Evolutionary conservation across 30 jellyfish, hydroid and myxozoan genomes (phyloP), one percentile per base, ranked within the genome.

Genomic region (Cassiopea andromeda): DNA sequence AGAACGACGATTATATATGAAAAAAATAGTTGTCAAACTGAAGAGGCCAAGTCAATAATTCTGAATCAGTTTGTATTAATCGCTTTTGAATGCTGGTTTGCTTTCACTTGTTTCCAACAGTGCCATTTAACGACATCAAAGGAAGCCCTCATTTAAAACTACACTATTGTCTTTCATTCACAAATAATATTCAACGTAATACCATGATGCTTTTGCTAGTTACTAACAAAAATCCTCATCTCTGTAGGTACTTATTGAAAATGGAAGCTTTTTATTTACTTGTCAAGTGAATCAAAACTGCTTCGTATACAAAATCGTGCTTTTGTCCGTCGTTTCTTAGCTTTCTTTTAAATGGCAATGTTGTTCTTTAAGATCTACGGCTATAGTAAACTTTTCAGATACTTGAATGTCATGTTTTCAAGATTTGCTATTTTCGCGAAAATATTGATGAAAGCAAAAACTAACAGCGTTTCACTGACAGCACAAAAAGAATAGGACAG

Each of bases 241-340:
- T 70, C 10, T 64, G 54, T 18, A 54, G 79, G 79, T 8, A 12
- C 38, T 16, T 43, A 43, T 70, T 70, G 79, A 1, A 19, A 70
- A 70, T 2, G 15, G 1, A 19, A 70, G 79, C 79, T 8, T 19
- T 27, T 2, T 70, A 43, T 70, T 70, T 70, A 38, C 54, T 12
- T 70, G 38, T 70, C 50, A 70, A 70, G n/a, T 70, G 79, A 70
- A 70, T 19, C 79, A 70, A 70, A 70, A 18, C 1, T 19, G 79
- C 54, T 70, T 70, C 57, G n/a, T 70, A 7, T 70, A 38, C 0
- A 70, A 70, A 70, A 14, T 54, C n/a, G 27, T 14, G 79, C 7
- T 27, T 27, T 64, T 64, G 19, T 64, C 73, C 6, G 43, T 16
- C 38, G 73, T 27, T 2, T 64, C 43, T 27, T 14, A 5, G 73